phyloP scores from a whole-genome alignment of 2,888 invertebrate species.

The Rambutsinella grinnellia region DNA sequence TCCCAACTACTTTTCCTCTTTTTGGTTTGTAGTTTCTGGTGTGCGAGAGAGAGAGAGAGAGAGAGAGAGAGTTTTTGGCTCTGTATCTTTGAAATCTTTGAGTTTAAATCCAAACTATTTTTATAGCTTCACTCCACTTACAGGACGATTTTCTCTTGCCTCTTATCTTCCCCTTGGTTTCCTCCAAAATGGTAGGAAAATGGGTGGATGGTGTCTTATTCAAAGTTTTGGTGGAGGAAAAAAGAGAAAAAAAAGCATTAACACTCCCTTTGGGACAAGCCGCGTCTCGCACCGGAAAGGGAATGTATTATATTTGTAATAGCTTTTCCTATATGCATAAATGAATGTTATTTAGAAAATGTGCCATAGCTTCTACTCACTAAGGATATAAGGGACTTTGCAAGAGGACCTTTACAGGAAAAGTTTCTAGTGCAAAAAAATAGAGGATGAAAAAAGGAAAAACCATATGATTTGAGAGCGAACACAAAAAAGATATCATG shows the following conservation, averaged over 20 bases:
- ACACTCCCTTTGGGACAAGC: constrained; percentile 53
- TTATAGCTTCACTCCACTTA: constrained; percentile 21
- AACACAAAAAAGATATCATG: constrained; percentile 13
- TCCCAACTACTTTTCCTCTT: background rate
- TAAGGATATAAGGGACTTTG: background rate
- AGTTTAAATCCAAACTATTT: constrained; percentile 33
- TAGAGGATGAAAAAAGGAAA: background rate
- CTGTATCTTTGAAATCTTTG: constrained; percentile 31
- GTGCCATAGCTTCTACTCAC: background rate
- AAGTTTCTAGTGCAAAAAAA: background rate
- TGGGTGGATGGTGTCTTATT: constrained; percentile 9
- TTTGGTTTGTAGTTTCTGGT: background rate
- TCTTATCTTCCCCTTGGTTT: constrained; percentile 30
- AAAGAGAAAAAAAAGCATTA: constrained; percentile 40
- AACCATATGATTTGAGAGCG: constrained; percentile 32
- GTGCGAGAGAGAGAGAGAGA: background rate
- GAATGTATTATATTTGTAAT: background rate
- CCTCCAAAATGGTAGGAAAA: constrained; percentile 19
- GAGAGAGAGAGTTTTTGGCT: constrained; percentile 1
- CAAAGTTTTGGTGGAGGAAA: constrained; percentile 23
- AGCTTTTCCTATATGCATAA: background rate
- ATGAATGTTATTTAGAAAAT: background rate
- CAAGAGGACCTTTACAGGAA: background rate
- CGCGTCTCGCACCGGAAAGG: constrained; percentile 12
- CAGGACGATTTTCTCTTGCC: constrained; percentile 3